Base-by-base conservation (phyloP, 2,797 vertebrate genomes). In the Sphaeramia orbicularis region DNA sequence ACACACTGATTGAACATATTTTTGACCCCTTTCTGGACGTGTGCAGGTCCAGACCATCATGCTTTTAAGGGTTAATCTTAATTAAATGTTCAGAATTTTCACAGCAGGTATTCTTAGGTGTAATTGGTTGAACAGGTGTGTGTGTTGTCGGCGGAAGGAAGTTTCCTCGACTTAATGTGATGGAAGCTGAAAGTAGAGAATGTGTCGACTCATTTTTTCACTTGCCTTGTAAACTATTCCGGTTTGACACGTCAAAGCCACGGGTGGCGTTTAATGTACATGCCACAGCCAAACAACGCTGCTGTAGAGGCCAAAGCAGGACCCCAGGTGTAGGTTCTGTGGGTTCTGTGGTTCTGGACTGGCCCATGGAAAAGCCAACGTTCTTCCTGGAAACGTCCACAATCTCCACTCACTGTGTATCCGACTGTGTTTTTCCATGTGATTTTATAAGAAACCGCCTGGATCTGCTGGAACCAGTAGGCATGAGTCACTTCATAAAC, bases 401-500 rank as follows among this genome's bases (percentile, higher is more conserved):
- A 37, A 37, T 71, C 62, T 80, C 68, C 65, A 27, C n/a, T 15
- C 35, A 62, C 65, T 70, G 27, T 45, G 55, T 35, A 60, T 14
- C 4, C 0, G 2, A 18, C 43, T 45, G 19, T 19, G 8, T 4
- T 15, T 41, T 27, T 57, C 24, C 27, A 27, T 27, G 24, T 27
- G 24, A 68, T 44, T 63, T 41, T 45, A 52, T 44, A 38, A 67
- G 51, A 58, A 62, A 35, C 64, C 61, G 61, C n/a, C 60, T 51
- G 13, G 13, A 65, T 56, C 32, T 9, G 10, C 63, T 63, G 52
- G 40, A 54, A 73, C 49, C 69, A 63, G 48, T 54, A 53, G 56
- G 65, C 53, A 80, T 87, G 66, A 81, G 51, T 87, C 81, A 88
- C 71, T 72, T 56, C 1, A 67, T 71, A 82, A 84, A 88, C 84